These are phyloP conservation scores for Lichenostomus cassidix DNA, from an alignment of 2,113 vertebrate species.

Conservation along the genomic window DNA sequence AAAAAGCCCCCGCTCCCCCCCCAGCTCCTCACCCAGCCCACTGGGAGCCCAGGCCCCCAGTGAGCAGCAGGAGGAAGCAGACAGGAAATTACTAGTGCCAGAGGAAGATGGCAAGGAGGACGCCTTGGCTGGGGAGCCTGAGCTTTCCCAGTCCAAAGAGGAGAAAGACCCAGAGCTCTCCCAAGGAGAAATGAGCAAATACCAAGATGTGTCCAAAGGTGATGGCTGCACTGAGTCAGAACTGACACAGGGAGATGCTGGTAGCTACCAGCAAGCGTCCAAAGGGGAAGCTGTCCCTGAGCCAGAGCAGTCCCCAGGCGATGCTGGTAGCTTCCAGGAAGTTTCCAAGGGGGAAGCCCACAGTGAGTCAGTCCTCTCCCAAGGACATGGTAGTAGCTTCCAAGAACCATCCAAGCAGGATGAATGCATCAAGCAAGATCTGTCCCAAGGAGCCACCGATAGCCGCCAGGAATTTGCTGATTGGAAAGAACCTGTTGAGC, in stretches of 20 bases:
- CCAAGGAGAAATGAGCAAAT: not conserved
- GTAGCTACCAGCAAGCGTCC: not conserved
- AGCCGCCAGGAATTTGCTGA: not conserved
- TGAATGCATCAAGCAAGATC: no score
- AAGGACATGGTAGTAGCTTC: rapidly evolving
- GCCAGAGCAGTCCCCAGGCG: no score
- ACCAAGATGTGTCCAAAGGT: not conserved
- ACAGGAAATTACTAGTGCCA: not conserved
- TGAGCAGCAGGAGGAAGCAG: not conserved
- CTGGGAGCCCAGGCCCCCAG: rapidly evolving
- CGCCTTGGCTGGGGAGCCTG: no score
- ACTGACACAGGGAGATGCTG: not conserved
- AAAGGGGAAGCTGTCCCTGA: not conserved
- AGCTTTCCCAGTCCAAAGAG: not conserved
- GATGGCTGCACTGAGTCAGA: not conserved
- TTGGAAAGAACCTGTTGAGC: no score
- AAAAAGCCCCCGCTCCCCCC: not conserved
- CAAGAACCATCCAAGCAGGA: no score
- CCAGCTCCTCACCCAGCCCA: not conserved
- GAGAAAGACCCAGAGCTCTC: not conserved
- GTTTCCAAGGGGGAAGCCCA: not conserved
- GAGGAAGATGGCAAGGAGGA: rapidly evolving
- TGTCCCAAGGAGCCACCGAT: not conserved
- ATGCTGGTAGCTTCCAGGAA: not conserved
- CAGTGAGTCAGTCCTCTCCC: not conserved